These are phyloP conservation scores for Oryctes rhinoceros DNA, from an alignment of 1,140 invertebrate species.

Conservation along the genomic window DNA sequence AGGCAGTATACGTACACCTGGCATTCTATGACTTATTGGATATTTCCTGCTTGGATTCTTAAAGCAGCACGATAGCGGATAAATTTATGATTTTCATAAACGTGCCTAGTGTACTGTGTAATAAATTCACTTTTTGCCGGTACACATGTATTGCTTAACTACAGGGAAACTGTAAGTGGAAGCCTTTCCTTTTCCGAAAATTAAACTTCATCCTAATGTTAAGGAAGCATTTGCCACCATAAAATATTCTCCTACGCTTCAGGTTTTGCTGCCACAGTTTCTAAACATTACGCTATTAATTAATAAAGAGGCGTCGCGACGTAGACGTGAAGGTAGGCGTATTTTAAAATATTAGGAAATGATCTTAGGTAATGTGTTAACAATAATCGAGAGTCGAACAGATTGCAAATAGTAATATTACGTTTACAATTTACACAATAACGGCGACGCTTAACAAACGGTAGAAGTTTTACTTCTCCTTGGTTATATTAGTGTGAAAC, in stretches of 20 bases:
- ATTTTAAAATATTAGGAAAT: background rate
- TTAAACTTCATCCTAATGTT: slow-evolving; percentile 17
- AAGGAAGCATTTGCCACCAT: slow-evolving; percentile 7
- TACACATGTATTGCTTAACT: slow-evolving; percentile 26
- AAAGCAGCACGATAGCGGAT: slow-evolving; percentile 3
- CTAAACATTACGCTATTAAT: slow-evolving; percentile 26
- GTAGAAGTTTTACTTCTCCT: too few relatives aligned
- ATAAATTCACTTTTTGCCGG: slow-evolving; percentile 34
- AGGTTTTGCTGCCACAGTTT: background rate
- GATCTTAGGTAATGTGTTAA: background rate
- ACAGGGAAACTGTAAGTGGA: background rate
- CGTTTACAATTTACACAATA: too few relatives aligned
- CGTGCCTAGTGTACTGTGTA: slow-evolving; percentile 25
- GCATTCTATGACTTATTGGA: slow-evolving; percentile 4
- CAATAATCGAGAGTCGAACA: background rate
- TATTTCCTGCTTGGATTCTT: slow-evolving; percentile 27
- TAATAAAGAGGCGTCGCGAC: background rate
- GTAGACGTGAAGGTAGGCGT: background rate
- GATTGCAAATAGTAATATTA: too few relatives aligned
- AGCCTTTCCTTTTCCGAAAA: slow-evolving; percentile 11
- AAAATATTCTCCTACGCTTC: background rate
- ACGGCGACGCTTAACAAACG: too few relatives aligned
- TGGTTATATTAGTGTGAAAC: too few relatives aligned
- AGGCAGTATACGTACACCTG: slow-evolving; percentile 3
- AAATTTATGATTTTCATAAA: slow-evolving; percentile 32